These are phyloP conservation scores for Corydoras maculifer DNA, from an alignment of 2,113 vertebrate genomes.

Conservation along the genomic window DNA sequence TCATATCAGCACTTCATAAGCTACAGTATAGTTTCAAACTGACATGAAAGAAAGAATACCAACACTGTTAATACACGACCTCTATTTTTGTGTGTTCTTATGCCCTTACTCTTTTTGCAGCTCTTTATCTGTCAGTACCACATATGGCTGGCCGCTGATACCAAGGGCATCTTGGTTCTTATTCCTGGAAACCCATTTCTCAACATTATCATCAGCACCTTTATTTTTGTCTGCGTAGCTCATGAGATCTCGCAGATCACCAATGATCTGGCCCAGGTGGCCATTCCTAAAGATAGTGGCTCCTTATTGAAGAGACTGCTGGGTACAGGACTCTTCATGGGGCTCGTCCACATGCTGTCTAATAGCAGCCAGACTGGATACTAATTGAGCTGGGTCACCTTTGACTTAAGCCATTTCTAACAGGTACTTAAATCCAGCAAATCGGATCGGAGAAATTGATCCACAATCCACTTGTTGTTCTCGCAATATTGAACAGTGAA, in stretches of 20 bases:
- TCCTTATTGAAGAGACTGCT: conserved; percentile 79
- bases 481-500: not conserved
- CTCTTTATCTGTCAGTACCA: conserved; percentile 98
- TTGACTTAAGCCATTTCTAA: conserved; percentile 1
- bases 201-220: conserved; percentile 91
- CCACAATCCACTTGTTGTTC: not conserved
- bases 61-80: too few relatives aligned
- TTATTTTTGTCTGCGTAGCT: conserved; percentile 95
- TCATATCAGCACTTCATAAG: too few relatives aligned
- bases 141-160: conserved; percentile 96
- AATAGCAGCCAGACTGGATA: conserved; percentile 28
- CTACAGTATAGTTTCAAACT: too few relatives aligned
- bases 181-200: conserved; percentile 86
- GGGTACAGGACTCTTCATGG: conserved; percentile 63
- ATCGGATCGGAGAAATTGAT: not conserved
- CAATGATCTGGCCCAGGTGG: conserved; percentile 87
- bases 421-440: not conserved
- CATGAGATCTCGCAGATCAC: conserved; percentile 96
- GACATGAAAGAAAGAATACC: too few relatives aligned
- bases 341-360: conserved; percentile 71
- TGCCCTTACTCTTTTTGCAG: conserved; percentile 56
- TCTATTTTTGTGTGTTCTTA: not conserved
- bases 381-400: conserved; percentile 32
- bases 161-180: conserved; percentile 91
- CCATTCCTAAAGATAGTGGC: conserved; percentile 86